Evolutionary conservation across 2,888 invertebrate species (phyloP).

Genomic region (Allophyes oxyacanthae): DNA sequence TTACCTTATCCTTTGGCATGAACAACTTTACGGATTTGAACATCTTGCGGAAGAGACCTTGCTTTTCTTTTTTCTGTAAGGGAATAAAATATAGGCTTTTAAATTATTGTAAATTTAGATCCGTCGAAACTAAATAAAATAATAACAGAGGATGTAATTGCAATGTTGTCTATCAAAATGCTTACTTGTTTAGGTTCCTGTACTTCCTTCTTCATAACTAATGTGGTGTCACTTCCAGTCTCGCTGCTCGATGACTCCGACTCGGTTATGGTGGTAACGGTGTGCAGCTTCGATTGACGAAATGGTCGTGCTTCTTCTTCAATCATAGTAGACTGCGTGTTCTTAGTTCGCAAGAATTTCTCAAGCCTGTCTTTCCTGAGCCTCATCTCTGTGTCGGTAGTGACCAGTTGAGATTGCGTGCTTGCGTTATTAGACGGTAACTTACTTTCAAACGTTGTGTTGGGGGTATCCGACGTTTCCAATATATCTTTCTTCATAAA

Average conservation of each 20-base stretch:
- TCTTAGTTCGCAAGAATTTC: constrained; percentile 19
- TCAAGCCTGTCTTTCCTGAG: constrained; percentile 23
- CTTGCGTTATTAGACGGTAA: constrained; percentile 34
- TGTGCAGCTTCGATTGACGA: constrained; percentile 24
- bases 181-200: constrained; percentile 47
- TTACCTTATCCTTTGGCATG: constrained; percentile 58
- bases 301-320: constrained; percentile 9
- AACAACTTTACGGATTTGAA: constrained; percentile 66
- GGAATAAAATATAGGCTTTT: neutral
- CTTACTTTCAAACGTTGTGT: constrained; percentile 49
- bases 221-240: constrained; percentile 51
- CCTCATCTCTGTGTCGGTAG: constrained; percentile 30
- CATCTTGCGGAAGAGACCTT: constrained; percentile 73
- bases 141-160: neutral
- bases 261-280: constrained; percentile 30
- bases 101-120: too few relatives aligned
- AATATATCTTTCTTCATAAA: constrained; percentile 57
- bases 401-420: constrained; percentile 28
- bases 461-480: constrained; percentile 53
- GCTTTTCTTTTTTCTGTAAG: constrained; percentile 60
- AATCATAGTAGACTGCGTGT: constrained; percentile 15
- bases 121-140: too few relatives aligned
- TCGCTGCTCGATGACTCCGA: constrained; percentile 55
- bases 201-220: constrained; percentile 12
- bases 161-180: neutral